A percentile compares a stretch with the other conserved stretches of the same genome.
Evolutionary conservation across 2,888 invertebrate species (phyloP).

Genomic region (Thalpophila matura): DNA sequence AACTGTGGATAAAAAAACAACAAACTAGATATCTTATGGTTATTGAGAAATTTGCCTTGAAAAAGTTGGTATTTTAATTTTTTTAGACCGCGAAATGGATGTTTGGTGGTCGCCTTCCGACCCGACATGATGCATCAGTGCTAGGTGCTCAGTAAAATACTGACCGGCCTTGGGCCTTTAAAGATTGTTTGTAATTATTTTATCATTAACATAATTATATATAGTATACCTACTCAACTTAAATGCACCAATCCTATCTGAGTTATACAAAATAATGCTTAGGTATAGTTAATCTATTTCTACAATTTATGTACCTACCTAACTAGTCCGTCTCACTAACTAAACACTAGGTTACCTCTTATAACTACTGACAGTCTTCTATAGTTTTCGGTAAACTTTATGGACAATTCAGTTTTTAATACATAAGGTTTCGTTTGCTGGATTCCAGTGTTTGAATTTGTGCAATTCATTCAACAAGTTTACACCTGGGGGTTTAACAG

Average conservation of each 20-base stretch:
- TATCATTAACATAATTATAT: not conserved
- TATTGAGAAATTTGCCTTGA: too few relatives aligned
- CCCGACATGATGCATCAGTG: too few relatives aligned
- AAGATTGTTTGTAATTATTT: too few relatives aligned
- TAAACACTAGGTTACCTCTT: not conserved
- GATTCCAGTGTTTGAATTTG: slow-evolving; percentile 75
- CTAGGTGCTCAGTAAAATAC: too few relatives aligned
- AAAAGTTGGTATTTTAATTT: too few relatives aligned
- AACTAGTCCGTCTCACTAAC: slow-evolving; percentile 9
- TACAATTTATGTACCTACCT: slow-evolving; percentile 3
- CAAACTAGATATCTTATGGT: too few relatives aligned
- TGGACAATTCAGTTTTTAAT: slow-evolving; percentile 36
- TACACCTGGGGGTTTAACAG: slow-evolving; percentile 73
- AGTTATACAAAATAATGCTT: slow-evolving; percentile 4
- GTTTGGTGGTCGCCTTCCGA: too few relatives aligned
- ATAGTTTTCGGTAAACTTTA: not conserved
- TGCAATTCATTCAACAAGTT: slow-evolving; percentile 70
- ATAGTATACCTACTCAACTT: slow-evolving; percentile 3
- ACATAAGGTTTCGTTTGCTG: slow-evolving; percentile 66
- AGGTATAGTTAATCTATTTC: not conserved
- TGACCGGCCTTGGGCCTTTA: too few relatives aligned
- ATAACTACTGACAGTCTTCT: slow-evolving; percentile 28
- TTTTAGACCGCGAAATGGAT: too few relatives aligned
- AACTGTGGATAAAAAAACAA: too few relatives aligned
- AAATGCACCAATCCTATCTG: slow-evolving; percentile 14